Base-by-base conservation (phyloP, 2,113 vertebrate genomes). In the Calidris pygmaea region DNA sequence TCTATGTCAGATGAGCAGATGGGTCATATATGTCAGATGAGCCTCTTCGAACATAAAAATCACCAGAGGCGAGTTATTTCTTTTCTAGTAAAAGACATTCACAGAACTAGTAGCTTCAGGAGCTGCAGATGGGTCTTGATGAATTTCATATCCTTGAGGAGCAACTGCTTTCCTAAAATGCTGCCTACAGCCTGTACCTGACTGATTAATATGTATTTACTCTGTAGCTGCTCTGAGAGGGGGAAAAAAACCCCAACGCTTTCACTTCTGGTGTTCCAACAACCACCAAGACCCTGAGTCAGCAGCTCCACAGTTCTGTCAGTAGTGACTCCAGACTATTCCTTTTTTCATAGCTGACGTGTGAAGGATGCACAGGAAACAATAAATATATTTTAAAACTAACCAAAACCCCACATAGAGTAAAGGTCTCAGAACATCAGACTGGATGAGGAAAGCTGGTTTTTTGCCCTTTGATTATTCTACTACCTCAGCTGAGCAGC, bases 211-310 rank as follows among this genome's bases (percentile, higher is more conserved):
- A 23, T 23, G 22, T n/a, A 26, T 79, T 66, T 37, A 79, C 12
- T 56, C 30, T 35, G 14, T 19, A 71, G 35, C 10, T 85, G 17
- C 41, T 70, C 24, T 58, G 20, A 35, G 8, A 1, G 21, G 47
- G 2, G 4, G 9, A 2, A 1, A 5, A 1, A 48, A 48, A 30
- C 3, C 13, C 3, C n/a, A 29, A 10, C 35, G 22, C 14, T 48
- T 37, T 37, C 2, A 0, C 4, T 90, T 87, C 50, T 66, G 14
- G 66, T 66, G 17, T 70, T 88, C 17, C 17, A 67, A 58, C 14
- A 70, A 23, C 7, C 9, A 62, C 45, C 37, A 74, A 41, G 73
- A 53, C 1, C 0, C 43, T n/a, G 73, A 93, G 26, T 29, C 59
- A 90, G 34, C 50, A 90, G 72, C 37, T 81, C 41, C 32, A 66